Percentiles rank a stretch among this genome's conserved stretches.
Conservation (phyloP, 2,113 vertebrate genomes). For the Coracopsis vasa region DNA sequence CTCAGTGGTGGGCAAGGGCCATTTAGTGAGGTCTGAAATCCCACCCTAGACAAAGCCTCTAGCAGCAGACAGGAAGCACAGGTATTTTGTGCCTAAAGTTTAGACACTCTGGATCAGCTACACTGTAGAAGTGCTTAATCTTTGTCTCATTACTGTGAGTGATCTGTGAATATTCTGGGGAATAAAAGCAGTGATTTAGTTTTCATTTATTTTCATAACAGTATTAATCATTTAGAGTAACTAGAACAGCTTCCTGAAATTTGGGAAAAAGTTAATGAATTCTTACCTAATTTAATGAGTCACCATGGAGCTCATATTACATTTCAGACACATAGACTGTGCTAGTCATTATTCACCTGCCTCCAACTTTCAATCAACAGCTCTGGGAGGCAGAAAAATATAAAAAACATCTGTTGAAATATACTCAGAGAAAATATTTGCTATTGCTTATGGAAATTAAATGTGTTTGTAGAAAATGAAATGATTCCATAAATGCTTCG, state of each 20-base stretch:
- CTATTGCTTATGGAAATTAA: background rate
- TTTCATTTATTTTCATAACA: slow-evolving; percentile 14
- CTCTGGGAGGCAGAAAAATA: background rate
- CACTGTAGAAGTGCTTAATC: background rate
- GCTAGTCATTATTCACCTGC: slow-evolving; percentile 1
- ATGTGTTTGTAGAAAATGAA: background rate
- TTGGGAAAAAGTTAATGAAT: background rate
- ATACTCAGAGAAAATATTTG: background rate
- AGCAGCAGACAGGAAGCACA: background rate
- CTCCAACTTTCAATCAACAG: slow-evolving; percentile 19
- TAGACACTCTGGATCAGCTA: background rate
- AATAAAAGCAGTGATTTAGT: background rate
- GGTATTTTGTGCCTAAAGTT: background rate
- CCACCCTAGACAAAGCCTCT: background rate
- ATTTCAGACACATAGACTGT: background rate
- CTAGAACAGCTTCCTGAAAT: background rate
- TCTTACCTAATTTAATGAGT: slow-evolving; percentile 32
- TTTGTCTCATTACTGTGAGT: background rate
- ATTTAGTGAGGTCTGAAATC: background rate
- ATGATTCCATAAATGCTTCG: background rate
- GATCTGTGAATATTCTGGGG: background rate
- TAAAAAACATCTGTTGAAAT: background rate
- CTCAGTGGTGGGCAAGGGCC: background rate
- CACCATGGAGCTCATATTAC: background rate
- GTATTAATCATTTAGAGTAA: slow-evolving; percentile 14